Base-by-base conservation (phyloP, 2,113 vertebrate genomes). In the Hirundichthys speculiger region DNA sequence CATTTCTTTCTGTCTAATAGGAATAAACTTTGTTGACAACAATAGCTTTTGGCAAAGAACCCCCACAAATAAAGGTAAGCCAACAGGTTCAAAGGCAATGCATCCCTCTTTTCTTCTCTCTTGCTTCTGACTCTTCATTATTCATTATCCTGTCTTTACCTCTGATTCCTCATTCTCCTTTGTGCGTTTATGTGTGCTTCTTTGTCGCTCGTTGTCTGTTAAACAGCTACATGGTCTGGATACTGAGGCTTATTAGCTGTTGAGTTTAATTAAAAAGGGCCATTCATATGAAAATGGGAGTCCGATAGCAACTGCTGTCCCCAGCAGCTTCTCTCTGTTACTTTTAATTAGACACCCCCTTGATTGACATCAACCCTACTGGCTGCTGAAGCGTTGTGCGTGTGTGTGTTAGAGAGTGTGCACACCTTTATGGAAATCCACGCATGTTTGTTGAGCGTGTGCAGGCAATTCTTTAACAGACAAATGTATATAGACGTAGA, bases 271-370 rank as follows among this genome's bases (percentile, higher is more conserved):
- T 96, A 96, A 96, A 95, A 94, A 94, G 89, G 94, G 83, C 90
- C 92, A 96, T 96, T 97, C 95, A 96, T 96, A 96, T 96, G 95
- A 96, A 97, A 97, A 97, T 96, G 92, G 88, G 73, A 63, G 91
- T 90, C 94, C 93, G 94, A 96, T 96, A 96, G 94, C 91, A 92
- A 94, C 91, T 91, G 89, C 91, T 94, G 94, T 95, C 89, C 94
- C 94, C 89, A 93, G 94, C 92, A 96, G 94, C 93, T 93, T 94
- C 91, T 93, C 91, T n/a, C 93, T 93, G 93, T 93, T 94, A 93
- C 95, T 95, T 96, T 96, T 97, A 96, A 97, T 96, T 97, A 96
- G 89, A 92, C 87, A 80, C 85, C 82, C 75, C 68, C 83, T 89
- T 93, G 92, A 93, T 91, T 92, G 92, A 92, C 91, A 89, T 91